A percentile compares a stretch with the other conserved stretches of the same genome.
These are phyloP conservation scores for Saccostrea glomerata DNA, from an alignment of 1,140 invertebrate genomes.

Conservation along the genomic window DNA sequence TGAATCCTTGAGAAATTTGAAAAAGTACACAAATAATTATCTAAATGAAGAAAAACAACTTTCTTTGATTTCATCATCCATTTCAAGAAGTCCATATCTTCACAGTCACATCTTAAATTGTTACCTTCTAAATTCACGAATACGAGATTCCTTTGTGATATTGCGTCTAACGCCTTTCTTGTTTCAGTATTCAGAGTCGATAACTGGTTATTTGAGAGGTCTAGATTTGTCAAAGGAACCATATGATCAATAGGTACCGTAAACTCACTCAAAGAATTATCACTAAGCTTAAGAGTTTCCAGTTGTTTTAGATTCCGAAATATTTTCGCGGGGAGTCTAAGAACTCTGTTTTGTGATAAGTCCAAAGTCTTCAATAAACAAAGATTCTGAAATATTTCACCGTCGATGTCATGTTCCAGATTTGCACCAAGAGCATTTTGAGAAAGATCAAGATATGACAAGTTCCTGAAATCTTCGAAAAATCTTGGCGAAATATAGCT, in stretches of 20 bases:
- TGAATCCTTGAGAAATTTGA: neutral
- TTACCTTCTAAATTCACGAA: neutral
- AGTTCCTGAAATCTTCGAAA: neutral
- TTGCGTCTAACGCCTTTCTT: constrained; percentile 67
- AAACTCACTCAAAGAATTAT: neutral
- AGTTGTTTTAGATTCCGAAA: neutral
- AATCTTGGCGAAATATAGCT: neutral
- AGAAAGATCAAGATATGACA: neutral
- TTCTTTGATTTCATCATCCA: neutral
- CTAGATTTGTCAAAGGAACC: neutral
- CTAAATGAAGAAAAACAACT: neutral
- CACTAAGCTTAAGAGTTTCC: neutral
- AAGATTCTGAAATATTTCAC: neutral
- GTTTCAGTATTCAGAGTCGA: neutral
- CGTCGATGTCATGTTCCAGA: neutral
- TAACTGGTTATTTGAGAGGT: constrained; percentile 22
- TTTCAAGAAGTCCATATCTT: neutral
- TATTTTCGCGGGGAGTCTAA: neutral
- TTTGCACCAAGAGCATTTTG: neutral
- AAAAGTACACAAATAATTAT: neutral
- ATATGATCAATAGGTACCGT: neutral
- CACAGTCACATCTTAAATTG: neutral
- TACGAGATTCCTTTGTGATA: neutral
- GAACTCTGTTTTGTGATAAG: neutral
- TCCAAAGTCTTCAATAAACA: neutral